A percentile compares a stretch with the other conserved stretches of the same genome.
Evolutionary conservation across 2,888 invertebrate species (phyloP).

Genomic region (Teleogryllus oceanicus): DNA sequence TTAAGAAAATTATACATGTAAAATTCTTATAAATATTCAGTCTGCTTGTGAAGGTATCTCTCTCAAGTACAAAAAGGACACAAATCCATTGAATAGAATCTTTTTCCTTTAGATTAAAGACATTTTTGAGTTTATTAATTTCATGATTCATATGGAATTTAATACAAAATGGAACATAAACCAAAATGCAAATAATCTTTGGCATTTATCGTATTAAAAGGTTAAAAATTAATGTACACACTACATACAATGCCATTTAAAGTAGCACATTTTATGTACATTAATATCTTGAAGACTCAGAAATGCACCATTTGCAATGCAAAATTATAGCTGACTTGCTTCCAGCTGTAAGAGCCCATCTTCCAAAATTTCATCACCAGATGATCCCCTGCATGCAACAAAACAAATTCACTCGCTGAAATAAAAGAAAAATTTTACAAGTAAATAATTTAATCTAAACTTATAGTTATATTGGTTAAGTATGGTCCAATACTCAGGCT

Average conservation of each 20-base stretch:
- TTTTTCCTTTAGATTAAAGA: not conserved
- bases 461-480: not conserved
- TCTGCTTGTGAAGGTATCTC: not conserved
- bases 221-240: slow-evolving; percentile 20
- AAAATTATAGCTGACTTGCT: not conserved
- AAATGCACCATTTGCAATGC: not conserved
- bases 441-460: not conserved
- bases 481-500: not conserved
- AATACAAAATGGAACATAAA: slow-evolving; percentile 21
- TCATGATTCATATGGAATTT: not conserved
- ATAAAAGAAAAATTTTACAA: not conserved
- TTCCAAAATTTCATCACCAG: not conserved
- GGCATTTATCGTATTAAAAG: slow-evolving; percentile 24
- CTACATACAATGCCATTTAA: not conserved
- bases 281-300: slow-evolving; percentile 2
- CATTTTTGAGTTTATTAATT: not conserved
- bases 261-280: not conserved
- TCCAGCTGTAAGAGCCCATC: not conserved
- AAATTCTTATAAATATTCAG: slow-evolving; percentile 10
- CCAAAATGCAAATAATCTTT: slow-evolving; percentile 30
- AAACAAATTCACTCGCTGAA: slow-evolving; percentile 18
- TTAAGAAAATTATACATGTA: not conserved
- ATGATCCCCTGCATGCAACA: slow-evolving; percentile 18
- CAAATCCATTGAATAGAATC: not conserved
- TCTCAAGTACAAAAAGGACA: not conserved